These are phyloP conservation scores for Leptinotarsa rubiginosa DNA, from an alignment of 2,888 invertebrate genomes.

Conservation along the genomic window DNA sequence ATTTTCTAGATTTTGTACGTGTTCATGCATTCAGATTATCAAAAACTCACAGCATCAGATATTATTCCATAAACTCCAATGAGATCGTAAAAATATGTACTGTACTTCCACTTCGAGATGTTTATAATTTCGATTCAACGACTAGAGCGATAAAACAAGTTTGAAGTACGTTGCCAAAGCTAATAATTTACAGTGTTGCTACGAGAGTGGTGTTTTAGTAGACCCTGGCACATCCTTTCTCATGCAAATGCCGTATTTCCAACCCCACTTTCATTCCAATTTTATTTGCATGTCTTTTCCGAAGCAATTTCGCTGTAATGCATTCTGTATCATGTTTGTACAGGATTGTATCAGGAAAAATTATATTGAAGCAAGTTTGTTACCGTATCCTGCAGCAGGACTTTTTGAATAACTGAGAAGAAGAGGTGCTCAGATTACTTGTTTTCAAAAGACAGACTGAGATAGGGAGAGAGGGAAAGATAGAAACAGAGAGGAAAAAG, in stretches of 20 bases:
- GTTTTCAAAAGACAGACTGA: too few relatives aligned
- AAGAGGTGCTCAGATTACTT: too few relatives aligned
- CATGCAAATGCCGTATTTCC: slow-evolving; percentile 48
- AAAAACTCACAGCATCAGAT: slow-evolving; percentile 1
- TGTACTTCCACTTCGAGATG: slow-evolving; percentile 30
- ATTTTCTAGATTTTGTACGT: too few relatives aligned
- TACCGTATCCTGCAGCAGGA: not conserved
- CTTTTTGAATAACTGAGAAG: too few relatives aligned
- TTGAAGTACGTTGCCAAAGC: slow-evolving; percentile 39
- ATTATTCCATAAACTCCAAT: slow-evolving; percentile 6
- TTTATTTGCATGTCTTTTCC: slow-evolving; percentile 49
- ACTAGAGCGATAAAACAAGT: slow-evolving; percentile 37
- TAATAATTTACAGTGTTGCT: slow-evolving; percentile 48
- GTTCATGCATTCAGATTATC: not conserved
- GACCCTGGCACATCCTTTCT: slow-evolving; percentile 41
- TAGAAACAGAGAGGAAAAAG: too few relatives aligned
- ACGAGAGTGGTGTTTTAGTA: slow-evolving; percentile 42
- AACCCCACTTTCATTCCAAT: slow-evolving; percentile 44
- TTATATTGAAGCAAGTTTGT: not conserved
- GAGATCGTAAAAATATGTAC: slow-evolving; percentile 32
- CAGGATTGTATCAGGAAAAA: slow-evolving; percentile 35
- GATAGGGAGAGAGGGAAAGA: too few relatives aligned
- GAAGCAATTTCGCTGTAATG: slow-evolving; percentile 48
- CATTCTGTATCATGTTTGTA: slow-evolving; percentile 46
- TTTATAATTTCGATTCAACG: slow-evolving; percentile 41